Evolutionary conservation across 2,113 vertebrate genomes (phyloP).

Genomic region (Nanger granti): DNA sequence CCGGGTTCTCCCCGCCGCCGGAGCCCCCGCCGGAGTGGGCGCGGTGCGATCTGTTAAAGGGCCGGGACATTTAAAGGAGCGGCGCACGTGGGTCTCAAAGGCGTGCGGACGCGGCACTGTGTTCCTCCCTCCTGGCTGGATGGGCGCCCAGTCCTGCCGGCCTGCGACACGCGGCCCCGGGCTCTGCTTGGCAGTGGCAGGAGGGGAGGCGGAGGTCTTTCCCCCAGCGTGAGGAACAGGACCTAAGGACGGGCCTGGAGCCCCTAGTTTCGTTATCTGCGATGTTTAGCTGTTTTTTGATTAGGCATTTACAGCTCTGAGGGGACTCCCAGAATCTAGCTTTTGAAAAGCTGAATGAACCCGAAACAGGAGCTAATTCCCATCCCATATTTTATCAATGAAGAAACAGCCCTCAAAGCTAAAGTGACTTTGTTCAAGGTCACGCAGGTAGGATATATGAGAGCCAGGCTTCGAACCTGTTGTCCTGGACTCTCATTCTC

Average conservation of each 20-base stretch:
- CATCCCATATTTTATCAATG: neutral
- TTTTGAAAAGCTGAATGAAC: neutral
- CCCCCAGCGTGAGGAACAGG: neutral
- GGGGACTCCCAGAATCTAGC: neutral
- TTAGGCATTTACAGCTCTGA: neutral
- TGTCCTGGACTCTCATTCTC: neutral
- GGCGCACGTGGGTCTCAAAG: constrained; percentile 20
- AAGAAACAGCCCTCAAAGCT: neutral
- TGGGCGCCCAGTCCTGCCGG: too few relatives aligned
- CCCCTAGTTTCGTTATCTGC: neutral
- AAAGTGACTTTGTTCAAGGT: neutral
- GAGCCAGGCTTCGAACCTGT: neutral
- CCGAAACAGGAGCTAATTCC: neutral
- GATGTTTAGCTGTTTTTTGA: neutral
- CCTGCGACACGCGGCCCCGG: neutral
- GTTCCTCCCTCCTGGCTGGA: neutral
- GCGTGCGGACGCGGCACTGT: neutral
- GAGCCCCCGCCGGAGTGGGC: neutral
- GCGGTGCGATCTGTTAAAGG: neutral
- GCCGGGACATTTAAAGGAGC: neutral
- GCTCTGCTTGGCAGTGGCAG: neutral
- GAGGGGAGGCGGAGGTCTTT: neutral
- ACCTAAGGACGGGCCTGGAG: neutral
- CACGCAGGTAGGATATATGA: neutral
- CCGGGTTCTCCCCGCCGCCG: rapidly evolving